Conservation (phyloP, 2,888 invertebrate genomes). For the Nyleta sp. region DNA sequence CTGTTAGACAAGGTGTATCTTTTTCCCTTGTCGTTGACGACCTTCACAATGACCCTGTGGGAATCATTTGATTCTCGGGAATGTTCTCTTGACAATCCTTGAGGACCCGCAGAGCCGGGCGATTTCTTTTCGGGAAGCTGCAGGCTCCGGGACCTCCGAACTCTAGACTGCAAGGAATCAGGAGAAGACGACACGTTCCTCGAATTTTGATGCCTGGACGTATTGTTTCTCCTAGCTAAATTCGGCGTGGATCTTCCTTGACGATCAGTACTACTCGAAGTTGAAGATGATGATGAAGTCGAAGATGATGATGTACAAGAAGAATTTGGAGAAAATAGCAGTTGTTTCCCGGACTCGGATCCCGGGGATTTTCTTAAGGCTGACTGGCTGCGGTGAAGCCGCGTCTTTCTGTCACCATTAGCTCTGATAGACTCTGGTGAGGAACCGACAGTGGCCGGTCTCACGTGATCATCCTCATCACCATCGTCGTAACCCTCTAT, state of each 20-base stretch:
- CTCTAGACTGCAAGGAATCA: conserved; percentile 79
- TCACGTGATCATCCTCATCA: conserved; percentile 83
- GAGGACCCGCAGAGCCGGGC: conserved; percentile 79
- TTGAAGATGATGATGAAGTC: conserved; percentile 76
- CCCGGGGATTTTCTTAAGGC: conserved; percentile 78
- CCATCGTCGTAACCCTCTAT: conserved; percentile 84
- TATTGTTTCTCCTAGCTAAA: conserved; percentile 72
- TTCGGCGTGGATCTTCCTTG: conserved; percentile 77
- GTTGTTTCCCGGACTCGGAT: conserved; percentile 76
- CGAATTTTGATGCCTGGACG: conserved; percentile 73
- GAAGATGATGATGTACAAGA: conserved; percentile 68
- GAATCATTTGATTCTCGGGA: conserved; percentile 79
- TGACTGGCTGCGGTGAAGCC: conserved; percentile 72
- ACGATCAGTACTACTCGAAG: conserved; percentile 75
- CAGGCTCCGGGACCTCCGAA: conserved; percentile 85
- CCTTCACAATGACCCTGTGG: conserved; percentile 81
- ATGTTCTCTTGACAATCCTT: conserved; percentile 77
- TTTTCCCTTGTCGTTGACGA: conserved; percentile 77
- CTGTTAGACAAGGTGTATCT: conserved; percentile 76
- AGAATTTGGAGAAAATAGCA: conserved; percentile 74
- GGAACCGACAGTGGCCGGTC: conserved; percentile 75
- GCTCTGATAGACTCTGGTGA: conserved; percentile 77
- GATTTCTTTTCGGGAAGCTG: conserved; percentile 86
- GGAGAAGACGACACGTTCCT: conserved; percentile 74
- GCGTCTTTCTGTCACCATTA: conserved; percentile 74